phyloP scores from a whole-genome alignment of 1,140 invertebrate species.

The Drosophila sturtevanti region DNA sequence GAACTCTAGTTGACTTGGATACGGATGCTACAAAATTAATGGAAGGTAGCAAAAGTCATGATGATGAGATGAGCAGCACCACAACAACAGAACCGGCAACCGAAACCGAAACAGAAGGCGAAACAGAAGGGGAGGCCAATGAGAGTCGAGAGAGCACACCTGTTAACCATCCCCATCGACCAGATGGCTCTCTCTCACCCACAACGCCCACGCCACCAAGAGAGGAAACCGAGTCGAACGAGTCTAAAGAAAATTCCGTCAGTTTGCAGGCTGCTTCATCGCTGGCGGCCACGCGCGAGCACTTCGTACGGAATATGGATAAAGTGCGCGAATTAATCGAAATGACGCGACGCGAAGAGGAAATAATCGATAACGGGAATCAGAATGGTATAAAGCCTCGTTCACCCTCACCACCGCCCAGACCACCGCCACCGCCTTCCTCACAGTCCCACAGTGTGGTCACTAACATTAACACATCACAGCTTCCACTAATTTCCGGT shows the following conservation, averaged over 20 bases:
- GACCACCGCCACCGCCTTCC: constrained; percentile 58
- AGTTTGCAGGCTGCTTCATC: constrained; percentile 62
- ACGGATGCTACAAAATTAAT: constrained; percentile 65
- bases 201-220: constrained; percentile 33
- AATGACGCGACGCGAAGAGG: constrained; percentile 69
- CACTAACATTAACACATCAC: constrained; percentile 5
- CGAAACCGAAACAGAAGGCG: constrained; percentile 67
- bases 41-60: constrained; percentile 43
- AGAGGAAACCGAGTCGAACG: constrained; percentile 22
- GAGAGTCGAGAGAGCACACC: constrained; percentile 79
- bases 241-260: constrained; percentile 24
- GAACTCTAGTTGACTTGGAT: constrained; percentile 66
- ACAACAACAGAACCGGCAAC: constrained; percentile 53
- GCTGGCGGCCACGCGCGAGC: constrained; percentile 73
- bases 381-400: constrained; percentile 14
- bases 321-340: constrained; percentile 77
- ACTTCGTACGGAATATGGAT: constrained; percentile 70
- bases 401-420: constrained; percentile 65
- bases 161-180: constrained; percentile 54
- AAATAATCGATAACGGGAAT: neutral
- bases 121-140: constrained; percentile 50
- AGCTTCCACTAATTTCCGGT: constrained; percentile 11
- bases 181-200: constrained; percentile 42
- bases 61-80: constrained; percentile 54
- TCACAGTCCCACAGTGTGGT: neutral